Evolutionary conservation across 2,888 invertebrate species (phyloP).

Genomic region (Nipponacmea schrenckii): DNA sequence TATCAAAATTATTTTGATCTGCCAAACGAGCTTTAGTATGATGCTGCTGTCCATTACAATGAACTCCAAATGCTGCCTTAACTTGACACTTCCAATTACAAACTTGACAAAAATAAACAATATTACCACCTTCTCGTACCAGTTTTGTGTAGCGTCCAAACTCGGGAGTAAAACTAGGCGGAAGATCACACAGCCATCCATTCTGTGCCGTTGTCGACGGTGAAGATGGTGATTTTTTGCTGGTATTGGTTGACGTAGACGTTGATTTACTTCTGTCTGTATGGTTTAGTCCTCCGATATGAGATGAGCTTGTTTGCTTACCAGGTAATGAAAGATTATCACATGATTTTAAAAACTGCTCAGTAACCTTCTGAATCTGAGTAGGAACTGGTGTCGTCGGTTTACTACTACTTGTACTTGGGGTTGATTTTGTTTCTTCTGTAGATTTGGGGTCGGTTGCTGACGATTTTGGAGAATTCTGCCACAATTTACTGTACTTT

Average conservation of each 20-base stretch:
- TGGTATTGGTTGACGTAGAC: background rate
- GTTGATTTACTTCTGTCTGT: background rate
- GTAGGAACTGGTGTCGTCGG: slow-evolving; percentile 21
- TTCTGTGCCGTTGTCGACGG: background rate
- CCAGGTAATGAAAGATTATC: background rate
- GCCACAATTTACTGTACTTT: slow-evolving; percentile 4
- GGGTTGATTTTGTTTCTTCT: background rate
- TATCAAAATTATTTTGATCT: slow-evolving; percentile 26
- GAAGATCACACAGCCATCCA: background rate
- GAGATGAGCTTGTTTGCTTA: background rate
- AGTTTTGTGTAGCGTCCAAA: slow-evolving; percentile 56
- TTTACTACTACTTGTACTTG: background rate
- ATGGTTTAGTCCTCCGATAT: background rate
- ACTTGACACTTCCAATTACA: slow-evolving; percentile 57
- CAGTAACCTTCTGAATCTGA: slow-evolving; percentile 41
- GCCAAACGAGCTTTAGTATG: slow-evolving; percentile 39
- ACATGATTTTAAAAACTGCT: slow-evolving; percentile 38
- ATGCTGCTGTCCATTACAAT: slow-evolving; percentile 44
- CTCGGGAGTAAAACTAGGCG: slow-evolving; percentile 45
- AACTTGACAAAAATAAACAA: slow-evolving; percentile 57
- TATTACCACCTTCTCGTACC: slow-evolving; percentile 54
- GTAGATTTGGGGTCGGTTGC: slow-evolving; percentile 7
- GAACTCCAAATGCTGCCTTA: slow-evolving; percentile 48
- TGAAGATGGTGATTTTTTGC: slow-evolving; percentile 1
- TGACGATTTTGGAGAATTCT: slow-evolving; percentile 3